Evolutionary conservation across 2,113 vertebrate species (phyloP).

Genomic region (Morone chrysops): DNA sequence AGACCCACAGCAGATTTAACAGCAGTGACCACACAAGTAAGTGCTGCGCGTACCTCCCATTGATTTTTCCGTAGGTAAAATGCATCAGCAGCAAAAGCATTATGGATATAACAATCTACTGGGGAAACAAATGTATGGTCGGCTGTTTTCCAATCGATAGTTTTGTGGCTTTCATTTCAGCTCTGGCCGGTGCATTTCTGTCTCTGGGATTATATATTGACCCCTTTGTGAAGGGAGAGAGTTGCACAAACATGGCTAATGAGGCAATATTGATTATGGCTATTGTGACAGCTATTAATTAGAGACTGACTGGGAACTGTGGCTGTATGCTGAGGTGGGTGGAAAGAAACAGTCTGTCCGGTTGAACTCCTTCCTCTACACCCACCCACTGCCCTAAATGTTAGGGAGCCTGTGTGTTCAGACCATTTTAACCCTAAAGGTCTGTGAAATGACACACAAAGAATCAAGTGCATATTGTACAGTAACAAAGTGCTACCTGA

Average conservation of each 20-base stretch:
- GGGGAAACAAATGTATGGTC: conserved; percentile 55
- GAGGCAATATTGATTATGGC: conserved; percentile 82
- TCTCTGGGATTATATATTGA: conserved; percentile 64
- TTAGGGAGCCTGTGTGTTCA: conserved; percentile 2
- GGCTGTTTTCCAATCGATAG: conserved; percentile 56
- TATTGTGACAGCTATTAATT: conserved; percentile 82
- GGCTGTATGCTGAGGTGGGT: conserved; percentile 64
- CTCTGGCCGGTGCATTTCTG: conserved; percentile 62
- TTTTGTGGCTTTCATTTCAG: conserved; percentile 67
- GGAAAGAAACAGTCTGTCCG: conserved; percentile 55
- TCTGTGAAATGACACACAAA: not conserved
- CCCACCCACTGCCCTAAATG: conserved; percentile 1
- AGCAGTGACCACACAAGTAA: conserved; percentile 55
- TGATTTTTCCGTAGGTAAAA: conserved; percentile 67
- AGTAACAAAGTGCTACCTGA: not conserved
- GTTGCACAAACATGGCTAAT: conserved; percentile 78
- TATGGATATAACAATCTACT: conserved; percentile 62
- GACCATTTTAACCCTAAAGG: not conserved
- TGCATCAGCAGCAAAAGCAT: conserved; percentile 68
- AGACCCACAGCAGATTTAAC: conserved; percentile 31
- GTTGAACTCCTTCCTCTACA: conserved; percentile 36
- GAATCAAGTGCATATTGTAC: not conserved
- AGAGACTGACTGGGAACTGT: conserved; percentile 68
- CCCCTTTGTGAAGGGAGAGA: conserved; percentile 55
- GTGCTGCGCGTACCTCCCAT: conserved; percentile 49